Evolutionary conservation across 2,113 vertebrate genomes (phyloP), one percentile per base, ranked within the genome.

Genomic region (Phoxinus phoxinus): DNA sequence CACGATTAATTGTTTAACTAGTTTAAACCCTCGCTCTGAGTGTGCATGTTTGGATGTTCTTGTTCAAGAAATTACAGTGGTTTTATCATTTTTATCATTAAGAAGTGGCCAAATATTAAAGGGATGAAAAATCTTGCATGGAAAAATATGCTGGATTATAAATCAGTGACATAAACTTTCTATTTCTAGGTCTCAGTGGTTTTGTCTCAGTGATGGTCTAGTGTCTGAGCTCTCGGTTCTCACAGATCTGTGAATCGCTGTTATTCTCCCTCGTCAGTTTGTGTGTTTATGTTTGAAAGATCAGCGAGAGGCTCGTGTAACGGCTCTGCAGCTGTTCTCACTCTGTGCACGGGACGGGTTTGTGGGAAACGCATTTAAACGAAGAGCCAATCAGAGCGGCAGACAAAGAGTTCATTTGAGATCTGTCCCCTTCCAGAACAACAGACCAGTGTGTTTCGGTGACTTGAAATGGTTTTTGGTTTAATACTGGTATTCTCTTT

Each of bases 351-450:
- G 21, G 19, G 53, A 56, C 7, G 53, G 80, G 27, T 15, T 81
- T 81, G 41, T 81, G 80, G 80, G 80, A 48, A 81, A 67, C 1
- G 12, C 0, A 1, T 69, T 80, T 35, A 48, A 44, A 74, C 3
- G 23, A 73, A 79, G 35, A 81, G 78, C 37, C 58, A 65, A 81
- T 63, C 78, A 63, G 61, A 69, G 80, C 80, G 35, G 61, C 79
- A 51, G 17, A 67, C 19, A 81, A 81, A 69, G 77, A 81, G 32
- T 2, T 9, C 46, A 9, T 61, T 25, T 17, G 44, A 51, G 72
- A 75, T 75, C 56, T 12, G 6, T 59, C 35, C 32, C 25, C 19
- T 32, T 67, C 19, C n/a, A 2, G n/a, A 27, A 25, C n/a, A 81
- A 65, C 79, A 65, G 44, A n/a, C 79, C 25, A 6, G 25, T 65